Base-by-base conservation (phyloP, 1,140 invertebrate species). In the Ladona fulva region DNA sequence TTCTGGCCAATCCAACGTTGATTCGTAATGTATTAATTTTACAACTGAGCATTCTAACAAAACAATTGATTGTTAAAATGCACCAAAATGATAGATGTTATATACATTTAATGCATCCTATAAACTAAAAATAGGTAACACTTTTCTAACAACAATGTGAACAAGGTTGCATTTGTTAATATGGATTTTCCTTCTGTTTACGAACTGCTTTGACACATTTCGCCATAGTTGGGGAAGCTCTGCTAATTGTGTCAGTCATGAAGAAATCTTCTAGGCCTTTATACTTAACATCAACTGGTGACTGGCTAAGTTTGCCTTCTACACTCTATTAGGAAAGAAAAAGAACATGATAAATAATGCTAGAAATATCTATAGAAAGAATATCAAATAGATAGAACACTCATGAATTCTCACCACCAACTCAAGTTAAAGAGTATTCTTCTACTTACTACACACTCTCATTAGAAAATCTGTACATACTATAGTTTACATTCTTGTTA, bases 191-290 rank as follows among this genome's bases (percentile, higher is more conserved):
- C 80, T 90, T 90, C 82, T 94, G 92, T 83, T 96, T 96, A 73
- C 90, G 85, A 11, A 93, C 94, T 59, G 97, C 96, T 83, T 95
- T 92, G 74, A 99, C 92, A 87, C 98, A 99, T 86, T 99, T 98
- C 25, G 97, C 96, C 98, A 99, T 99, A 42, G 97, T 99, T 78
- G 93, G 91, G 19, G 97, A 99, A n/a, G 97, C 95, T 83, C 97
- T 88, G 78, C 94, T 96, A 82, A 99, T 96, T 8, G 92, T 87
- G 85, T 99, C 95, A 12, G 98, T 99, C 96, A 99, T 99, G 86
- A 95, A 99, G 87, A 95, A 99, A 85, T 99, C 97, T 85, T 95
- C 92, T 44, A 99, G 87, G 75, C 90, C 87, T 83, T 92, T 93
- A 78, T 94, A 88, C 80, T 92, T 91, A 0, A 97, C 90, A 80